phyloP scores from a whole-genome alignment of 2,797 vertebrate genomes.

The Arnoldichthys spilopterus region DNA sequence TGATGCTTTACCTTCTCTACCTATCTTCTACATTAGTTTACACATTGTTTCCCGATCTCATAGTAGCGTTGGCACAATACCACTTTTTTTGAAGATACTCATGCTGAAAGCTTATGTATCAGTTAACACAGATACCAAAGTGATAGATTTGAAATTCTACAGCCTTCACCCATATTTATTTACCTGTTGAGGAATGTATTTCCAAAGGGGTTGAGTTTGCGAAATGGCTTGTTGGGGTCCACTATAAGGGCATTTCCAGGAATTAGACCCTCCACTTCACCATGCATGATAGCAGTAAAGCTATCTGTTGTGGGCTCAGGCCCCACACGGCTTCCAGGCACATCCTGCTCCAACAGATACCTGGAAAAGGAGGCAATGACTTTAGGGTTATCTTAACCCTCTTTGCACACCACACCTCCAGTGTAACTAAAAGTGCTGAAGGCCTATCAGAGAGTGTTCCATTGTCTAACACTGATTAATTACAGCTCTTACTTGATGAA shows the following conservation, averaged over 20 bases:
- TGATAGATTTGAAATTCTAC: neutral
- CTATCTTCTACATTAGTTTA: conserved; percentile 12
- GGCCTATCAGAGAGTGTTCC: neutral
- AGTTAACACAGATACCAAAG: too few relatives aligned
- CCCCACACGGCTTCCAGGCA: conserved; percentile 90
- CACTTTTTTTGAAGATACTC: neutral
- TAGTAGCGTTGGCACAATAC: neutral
- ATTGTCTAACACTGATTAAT: neutral
- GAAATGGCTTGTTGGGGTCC: conserved; percentile 93
- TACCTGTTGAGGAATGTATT: conserved; percentile 95
- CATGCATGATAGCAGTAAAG: conserved; percentile 94
- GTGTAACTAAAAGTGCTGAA: neutral
- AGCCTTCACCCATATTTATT: conserved; percentile 40
- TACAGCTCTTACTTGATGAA: conserved; percentile 84
- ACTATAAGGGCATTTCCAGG: conserved; percentile 93
- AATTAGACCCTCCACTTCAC: conserved; percentile 85
- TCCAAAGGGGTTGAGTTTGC: conserved; percentile 93
- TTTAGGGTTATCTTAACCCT: neutral
- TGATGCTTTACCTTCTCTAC: conserved; percentile 35
- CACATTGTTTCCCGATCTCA: conserved; percentile 22
- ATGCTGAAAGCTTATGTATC: too few relatives aligned
- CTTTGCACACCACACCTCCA: neutral
- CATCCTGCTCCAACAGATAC: conserved; percentile 93
- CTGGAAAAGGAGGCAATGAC: conserved; percentile 58
- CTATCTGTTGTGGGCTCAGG: conserved; percentile 94